phyloP scores from a whole-genome alignment of 2,888 invertebrate species.

The Apamea monoglypha region DNA sequence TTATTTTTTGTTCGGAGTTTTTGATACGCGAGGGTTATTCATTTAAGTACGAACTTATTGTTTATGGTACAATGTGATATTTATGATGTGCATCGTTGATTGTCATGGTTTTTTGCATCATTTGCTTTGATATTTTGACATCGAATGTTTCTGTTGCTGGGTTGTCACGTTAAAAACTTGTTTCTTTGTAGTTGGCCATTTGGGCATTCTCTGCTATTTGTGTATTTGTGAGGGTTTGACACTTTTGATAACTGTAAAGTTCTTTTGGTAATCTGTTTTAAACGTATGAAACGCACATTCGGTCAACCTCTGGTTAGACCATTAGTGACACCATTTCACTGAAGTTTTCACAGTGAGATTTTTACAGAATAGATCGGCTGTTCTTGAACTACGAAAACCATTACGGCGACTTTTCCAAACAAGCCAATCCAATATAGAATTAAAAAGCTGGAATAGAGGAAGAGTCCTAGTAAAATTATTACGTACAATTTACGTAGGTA shows the following conservation, averaged over 20 bases:
- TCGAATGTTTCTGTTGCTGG: constrained; percentile 8
- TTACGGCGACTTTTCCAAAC: background rate
- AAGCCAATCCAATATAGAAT: no score
- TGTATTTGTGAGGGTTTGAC: background rate
- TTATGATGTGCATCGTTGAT: constrained; percentile 63
- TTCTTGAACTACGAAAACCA: background rate
- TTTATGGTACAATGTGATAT: constrained; percentile 61
- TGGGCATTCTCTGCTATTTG: background rate
- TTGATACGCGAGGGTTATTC: constrained; percentile 57
- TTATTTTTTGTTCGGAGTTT: constrained; percentile 55
- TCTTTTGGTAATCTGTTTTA: background rate
- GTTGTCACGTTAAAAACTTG: background rate
- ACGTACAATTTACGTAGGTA: background rate
- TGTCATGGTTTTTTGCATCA: constrained; percentile 52
- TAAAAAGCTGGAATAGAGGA: background rate
- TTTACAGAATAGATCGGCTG: no score
- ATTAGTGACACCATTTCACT: no score
- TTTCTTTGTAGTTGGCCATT: background rate
- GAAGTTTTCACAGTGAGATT: no score
- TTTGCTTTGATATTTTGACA: constrained; percentile 47
- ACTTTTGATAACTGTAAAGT: background rate
- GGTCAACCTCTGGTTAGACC: no score
- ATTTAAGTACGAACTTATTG: constrained; percentile 58
- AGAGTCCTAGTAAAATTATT: background rate
- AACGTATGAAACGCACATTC: background rate